Evolutionary conservation across 2,888 invertebrate species (phyloP), one percentile per base, ranked within the genome.

Genomic region (Tenthredo livida): DNA sequence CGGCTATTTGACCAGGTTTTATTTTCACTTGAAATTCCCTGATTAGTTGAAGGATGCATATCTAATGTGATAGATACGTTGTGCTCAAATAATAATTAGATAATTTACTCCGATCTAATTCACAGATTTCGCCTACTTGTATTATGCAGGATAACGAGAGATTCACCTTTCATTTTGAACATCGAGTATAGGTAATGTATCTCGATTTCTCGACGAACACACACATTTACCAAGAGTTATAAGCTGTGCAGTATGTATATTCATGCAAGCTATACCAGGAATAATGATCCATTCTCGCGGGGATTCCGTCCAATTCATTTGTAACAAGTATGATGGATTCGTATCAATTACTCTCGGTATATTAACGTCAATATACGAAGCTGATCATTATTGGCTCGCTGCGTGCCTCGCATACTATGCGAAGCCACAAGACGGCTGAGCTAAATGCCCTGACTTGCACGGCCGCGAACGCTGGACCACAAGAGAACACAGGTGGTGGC

Each of bases 271-370:
- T 61, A 61, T 80, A 25, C n/a, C n/a, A 25, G 77, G 50, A 77
- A 77, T 77, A 77, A 77, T 73, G 77, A 84, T 84, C 75, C 84
- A 78, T 84, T 84, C 80, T 61, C 80, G 78, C 80, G 80, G 80
- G 80, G 80, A 80, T 80, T 80, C 80, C 61, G 61, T 61, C 80
- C 40, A 40, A 80, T 80, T 85, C 80, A 85, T 85, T 80, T 67
- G 80, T 86, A 85, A 85, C 84, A 86, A 87, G 86, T 87, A 87
- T 88, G 88, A 88, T 88, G 87, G 87, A 88, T 88, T 87, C 87
- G 87, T 87, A 88, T 87, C 88, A 88, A 88, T 88, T 88, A 87
- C 88, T 88, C 88, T 88, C 86, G 87, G 85, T 84, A 65, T 85
- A 85, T 85, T 85, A 85, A 73, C 85, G 85, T 85, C 84, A 84